Percentiles rank a stretch among this genome's conserved stretches.
phyloP scores from a whole-genome alignment of 2,113 vertebrate genomes.

The Dicerorhinus sumatrensis region DNA sequence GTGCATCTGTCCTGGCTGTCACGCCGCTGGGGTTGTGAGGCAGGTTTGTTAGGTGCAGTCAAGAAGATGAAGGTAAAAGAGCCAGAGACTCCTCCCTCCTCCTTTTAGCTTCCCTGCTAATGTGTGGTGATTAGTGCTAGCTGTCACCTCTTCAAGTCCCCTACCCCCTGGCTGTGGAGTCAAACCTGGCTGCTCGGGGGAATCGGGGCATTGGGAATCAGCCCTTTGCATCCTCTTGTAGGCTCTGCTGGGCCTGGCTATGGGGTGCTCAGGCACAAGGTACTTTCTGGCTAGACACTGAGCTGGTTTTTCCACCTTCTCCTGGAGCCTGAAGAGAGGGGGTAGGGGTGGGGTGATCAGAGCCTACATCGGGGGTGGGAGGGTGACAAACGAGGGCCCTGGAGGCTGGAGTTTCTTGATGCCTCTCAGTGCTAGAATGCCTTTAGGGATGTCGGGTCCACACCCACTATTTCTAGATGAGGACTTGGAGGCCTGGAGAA shows the following conservation, averaged over 20 bases:
- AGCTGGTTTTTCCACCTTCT: not conserved
- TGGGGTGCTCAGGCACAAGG: not conserved
- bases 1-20: not conserved
- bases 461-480: not conserved
- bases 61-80: not conserved
- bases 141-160: not conserved
- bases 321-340: not conserved
- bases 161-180: not conserved
- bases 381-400: not conserved
- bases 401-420: not conserved
- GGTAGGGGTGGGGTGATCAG: not conserved
- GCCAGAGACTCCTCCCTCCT: not conserved
- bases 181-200: not conserved
- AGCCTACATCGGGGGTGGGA: no score
- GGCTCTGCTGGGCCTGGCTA: not conserved
- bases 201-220: not conserved
- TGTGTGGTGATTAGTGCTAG: not conserved
- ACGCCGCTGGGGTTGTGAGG: fast-evolving
- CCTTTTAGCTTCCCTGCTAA: not conserved
- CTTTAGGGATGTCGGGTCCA: not conserved
- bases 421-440: not conserved
- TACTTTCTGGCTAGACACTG: not conserved
- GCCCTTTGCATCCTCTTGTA: not conserved
- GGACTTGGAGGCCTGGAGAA: not conserved
- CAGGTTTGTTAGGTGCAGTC: not conserved